Percentiles rank a stretch among this genome's conserved stretches.
These are phyloP conservation scores for Protonibea diacanthus DNA, from an alignment of 2,797 vertebrate species.

Conservation along the genomic window DNA sequence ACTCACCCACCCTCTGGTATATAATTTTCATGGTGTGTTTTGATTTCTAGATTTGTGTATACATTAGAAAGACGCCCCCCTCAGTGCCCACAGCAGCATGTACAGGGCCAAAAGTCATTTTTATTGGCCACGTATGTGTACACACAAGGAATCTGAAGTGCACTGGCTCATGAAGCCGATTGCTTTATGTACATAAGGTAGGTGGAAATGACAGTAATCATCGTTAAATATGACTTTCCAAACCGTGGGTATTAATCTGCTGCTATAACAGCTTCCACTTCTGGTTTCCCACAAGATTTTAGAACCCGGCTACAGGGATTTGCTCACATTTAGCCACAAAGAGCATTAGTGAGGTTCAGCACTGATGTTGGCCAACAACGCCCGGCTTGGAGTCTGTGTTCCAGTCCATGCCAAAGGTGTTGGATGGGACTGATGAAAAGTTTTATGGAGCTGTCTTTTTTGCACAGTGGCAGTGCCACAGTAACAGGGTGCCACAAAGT, in stretches of 20 bases:
- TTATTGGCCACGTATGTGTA: no score
- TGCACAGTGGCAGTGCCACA: background rate
- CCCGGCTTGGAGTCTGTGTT: background rate
- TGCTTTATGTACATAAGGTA: no score
- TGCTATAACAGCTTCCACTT: background rate
- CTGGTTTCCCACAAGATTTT: background rate
- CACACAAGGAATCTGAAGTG: no score
- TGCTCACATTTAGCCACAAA: background rate
- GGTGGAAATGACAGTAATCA: no score
- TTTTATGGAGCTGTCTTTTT: background rate
- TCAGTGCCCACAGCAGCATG: background rate
- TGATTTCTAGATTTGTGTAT: slow-evolving; percentile 28
- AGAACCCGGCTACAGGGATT: background rate
- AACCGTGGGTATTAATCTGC: background rate
- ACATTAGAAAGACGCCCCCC: background rate
- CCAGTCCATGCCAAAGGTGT: background rate
- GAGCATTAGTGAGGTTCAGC: background rate
- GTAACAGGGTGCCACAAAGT: background rate
- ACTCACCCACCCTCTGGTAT: slow-evolving; percentile 42
- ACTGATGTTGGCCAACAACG: background rate
- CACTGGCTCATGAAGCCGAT: no score
- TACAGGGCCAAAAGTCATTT: background rate
- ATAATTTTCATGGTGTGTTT: slow-evolving; percentile 26
- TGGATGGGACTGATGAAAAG: background rate
- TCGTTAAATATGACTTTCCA: no score